Percentiles rank a stretch among this genome's conserved stretches.
Evolutionary conservation across 2,888 invertebrate species (phyloP).

Genomic region (Notodonta ziczac): DNA sequence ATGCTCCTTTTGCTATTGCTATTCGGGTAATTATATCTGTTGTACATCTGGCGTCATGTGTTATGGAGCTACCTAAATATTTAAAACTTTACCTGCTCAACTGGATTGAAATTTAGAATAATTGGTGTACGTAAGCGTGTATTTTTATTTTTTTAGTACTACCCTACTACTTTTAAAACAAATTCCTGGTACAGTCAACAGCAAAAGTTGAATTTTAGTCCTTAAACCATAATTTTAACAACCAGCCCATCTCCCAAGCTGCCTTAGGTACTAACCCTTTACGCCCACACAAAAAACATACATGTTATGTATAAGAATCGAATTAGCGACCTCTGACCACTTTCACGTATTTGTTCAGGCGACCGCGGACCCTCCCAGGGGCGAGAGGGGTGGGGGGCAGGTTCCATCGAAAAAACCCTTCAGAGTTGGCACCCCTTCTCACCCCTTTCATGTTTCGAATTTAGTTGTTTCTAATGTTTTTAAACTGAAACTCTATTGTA

Average conservation of each 20-base stretch:
- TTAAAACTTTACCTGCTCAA: too few relatives aligned
- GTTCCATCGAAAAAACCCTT: constrained; percentile 69
- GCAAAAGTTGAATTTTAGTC: too few relatives aligned
- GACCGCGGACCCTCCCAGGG: constrained; percentile 43
- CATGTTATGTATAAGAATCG: constrained; percentile 44
- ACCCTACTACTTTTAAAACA: too few relatives aligned
- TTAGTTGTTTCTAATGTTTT: constrained; percentile 1
- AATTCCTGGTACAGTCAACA: too few relatives aligned
- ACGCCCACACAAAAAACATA: constrained; percentile 4
- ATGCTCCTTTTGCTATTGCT: too few relatives aligned
- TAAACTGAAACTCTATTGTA: neutral
- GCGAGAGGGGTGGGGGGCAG: constrained; percentile 18
- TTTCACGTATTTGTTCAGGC: constrained; percentile 61
- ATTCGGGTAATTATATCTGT: too few relatives aligned
- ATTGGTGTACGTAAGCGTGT: too few relatives aligned
- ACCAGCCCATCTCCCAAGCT: neutral
- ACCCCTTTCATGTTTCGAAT: neutral
- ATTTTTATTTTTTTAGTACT: too few relatives aligned
- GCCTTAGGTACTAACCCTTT: constrained; percentile 2
- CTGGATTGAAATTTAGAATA: too few relatives aligned
- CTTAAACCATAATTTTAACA: too few relatives aligned
- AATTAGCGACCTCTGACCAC: constrained; percentile 60
- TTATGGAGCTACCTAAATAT: too few relatives aligned
- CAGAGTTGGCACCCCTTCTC: constrained; percentile 58
- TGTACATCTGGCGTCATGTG: too few relatives aligned